Conservation (phyloP, 2,113 vertebrate genomes). For the Megaleporinus macrocephalus region DNA sequence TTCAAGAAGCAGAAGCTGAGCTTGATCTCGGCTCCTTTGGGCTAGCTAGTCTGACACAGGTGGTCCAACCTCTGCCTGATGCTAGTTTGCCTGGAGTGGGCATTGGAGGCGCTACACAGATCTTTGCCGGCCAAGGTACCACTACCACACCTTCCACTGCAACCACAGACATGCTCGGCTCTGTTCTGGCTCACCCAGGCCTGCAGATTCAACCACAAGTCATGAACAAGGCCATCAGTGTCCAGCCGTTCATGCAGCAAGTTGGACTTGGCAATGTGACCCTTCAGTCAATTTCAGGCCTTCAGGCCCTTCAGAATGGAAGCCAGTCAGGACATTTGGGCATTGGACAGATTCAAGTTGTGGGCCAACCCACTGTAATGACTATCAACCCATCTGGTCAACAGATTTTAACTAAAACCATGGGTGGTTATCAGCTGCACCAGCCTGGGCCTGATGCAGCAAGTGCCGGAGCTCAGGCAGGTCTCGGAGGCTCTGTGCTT, state of each 20-base stretch:
- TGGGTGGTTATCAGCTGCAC: slow-evolving; percentile 88
- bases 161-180: slow-evolving; percentile 84
- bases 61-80: slow-evolving; percentile 86
- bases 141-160: slow-evolving; percentile 69
- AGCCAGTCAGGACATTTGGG: slow-evolving; percentile 87
- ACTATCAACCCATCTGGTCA: slow-evolving; percentile 91
- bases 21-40: slow-evolving; percentile 93
- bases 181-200: slow-evolving; percentile 88
- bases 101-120: slow-evolving; percentile 78
- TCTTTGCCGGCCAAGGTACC: slow-evolving; percentile 79
- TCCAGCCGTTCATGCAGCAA: slow-evolving; percentile 92
- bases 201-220: slow-evolving; percentile 89
- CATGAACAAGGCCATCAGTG: slow-evolving; percentile 94
- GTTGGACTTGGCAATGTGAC: slow-evolving; percentile 94
- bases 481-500: slow-evolving; percentile 76
- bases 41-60: slow-evolving; percentile 86
- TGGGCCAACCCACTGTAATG: slow-evolving; percentile 93
- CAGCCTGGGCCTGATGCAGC: slow-evolving; percentile 80
- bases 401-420: slow-evolving; percentile 88
- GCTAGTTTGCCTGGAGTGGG: slow-evolving; percentile 76
- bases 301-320: slow-evolving; percentile 90
- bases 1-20: slow-evolving; percentile 91
- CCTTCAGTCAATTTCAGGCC: slow-evolving; percentile 89
- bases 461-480: slow-evolving; percentile 75
- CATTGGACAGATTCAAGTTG: slow-evolving; percentile 93